These are phyloP conservation scores for Epizoanthus stellaris DNA, from an alignment of 92 coral and sea anemone species.

Conservation along the genomic window DNA sequence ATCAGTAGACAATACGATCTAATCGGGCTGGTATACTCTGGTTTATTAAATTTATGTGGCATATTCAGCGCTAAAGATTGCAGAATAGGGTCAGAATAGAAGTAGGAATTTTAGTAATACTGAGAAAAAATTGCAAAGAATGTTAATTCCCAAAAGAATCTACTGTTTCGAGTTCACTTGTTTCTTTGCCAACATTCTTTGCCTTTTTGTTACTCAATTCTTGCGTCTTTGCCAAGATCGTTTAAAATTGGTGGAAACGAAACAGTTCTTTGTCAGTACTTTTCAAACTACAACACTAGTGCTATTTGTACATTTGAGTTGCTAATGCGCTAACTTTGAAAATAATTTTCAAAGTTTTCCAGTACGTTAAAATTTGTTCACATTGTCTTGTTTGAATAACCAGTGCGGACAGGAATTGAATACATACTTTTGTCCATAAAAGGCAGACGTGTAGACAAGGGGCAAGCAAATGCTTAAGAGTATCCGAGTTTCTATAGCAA, in stretches of 20 bases:
- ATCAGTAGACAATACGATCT: no score
- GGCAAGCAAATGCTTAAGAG: background rate
- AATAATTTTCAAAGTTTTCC: background rate
- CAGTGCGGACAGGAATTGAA: background rate
- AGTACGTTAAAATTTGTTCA: background rate
- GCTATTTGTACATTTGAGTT: background rate
- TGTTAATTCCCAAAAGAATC: conserved; percentile 31
- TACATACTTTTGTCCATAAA: conserved; percentile 11
- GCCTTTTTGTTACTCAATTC: background rate
- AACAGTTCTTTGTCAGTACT: no score
- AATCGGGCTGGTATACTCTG: no score
- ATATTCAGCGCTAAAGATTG: background rate
- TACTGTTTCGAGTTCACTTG: conserved; percentile 26
- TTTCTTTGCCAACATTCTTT: conserved; percentile 27
- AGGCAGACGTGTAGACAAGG: background rate
- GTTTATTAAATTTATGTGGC: no score
- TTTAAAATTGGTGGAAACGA: no score
- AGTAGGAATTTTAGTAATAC: background rate
- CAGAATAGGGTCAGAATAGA: background rate
- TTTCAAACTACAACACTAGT: no score
- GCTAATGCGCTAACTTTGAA: background rate
- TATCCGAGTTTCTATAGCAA: conserved; percentile 35
- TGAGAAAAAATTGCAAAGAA: background rate
- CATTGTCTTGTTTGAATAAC: background rate
- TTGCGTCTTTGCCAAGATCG: conserved; percentile 17